phyloP scores from a whole-genome alignment of 2,113 vertebrate genomes.

The Hipposideros armiger region DNA sequence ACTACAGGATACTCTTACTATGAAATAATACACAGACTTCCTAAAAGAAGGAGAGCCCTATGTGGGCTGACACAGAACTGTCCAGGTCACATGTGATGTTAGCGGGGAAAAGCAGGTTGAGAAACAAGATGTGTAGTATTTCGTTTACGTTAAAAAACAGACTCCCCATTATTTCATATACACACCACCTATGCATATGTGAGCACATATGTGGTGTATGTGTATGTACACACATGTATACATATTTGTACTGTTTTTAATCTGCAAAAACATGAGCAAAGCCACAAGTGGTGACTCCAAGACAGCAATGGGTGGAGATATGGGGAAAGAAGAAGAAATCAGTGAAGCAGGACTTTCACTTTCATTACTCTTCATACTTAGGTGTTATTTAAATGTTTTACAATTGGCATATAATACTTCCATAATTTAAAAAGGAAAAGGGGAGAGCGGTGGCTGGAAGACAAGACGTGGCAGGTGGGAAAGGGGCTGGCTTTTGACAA shows the following conservation, averaged over 20 bases:
- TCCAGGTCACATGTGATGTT: neutral
- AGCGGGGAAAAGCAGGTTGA: neutral
- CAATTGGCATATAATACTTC: neutral
- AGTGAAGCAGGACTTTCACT: neutral
- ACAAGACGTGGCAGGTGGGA: neutral
- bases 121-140: neutral
- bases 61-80: neutral
- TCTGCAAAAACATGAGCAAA: neutral
- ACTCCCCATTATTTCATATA: neutral
- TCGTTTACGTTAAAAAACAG: neutral
- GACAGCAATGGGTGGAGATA: no score
- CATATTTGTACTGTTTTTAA: neutral
- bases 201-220: neutral
- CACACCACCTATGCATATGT: neutral
- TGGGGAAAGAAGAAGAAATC: no score
- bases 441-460: neutral
- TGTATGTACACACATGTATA: neutral
- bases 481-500: neutral
- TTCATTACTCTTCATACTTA: neutral
- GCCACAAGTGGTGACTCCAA: neutral
- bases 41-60: neutral
- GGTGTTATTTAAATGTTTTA: constrained; percentile 6
- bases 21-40: constrained; percentile 1
- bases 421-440: constrained; percentile 12
- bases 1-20: neutral